Evolutionary conservation across 2,113 vertebrate species (phyloP).

Genomic region (Galemys pyrenaicus): DNA sequence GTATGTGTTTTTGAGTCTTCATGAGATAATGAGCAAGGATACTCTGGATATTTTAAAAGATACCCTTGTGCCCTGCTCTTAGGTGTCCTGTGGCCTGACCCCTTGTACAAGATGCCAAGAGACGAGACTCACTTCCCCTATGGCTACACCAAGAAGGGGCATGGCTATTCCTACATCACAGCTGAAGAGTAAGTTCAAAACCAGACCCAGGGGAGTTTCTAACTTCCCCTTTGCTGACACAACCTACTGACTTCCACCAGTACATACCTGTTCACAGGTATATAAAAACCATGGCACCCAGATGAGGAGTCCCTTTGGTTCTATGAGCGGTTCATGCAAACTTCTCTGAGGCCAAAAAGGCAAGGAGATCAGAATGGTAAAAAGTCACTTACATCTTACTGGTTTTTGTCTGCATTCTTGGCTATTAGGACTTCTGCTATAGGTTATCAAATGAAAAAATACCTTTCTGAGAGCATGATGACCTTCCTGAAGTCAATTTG

Average conservation of each 20-base stretch:
- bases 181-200: conserved; percentile 84
- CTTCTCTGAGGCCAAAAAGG: background rate
- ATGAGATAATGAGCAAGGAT: background rate
- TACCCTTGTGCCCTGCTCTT: background rate
- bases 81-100: conserved; percentile 65
- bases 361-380: background rate
- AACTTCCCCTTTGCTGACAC: background rate
- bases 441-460: background rate
- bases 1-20: background rate
- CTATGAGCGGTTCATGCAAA: background rate
- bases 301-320: background rate
- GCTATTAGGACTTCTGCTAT: background rate
- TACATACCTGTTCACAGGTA: rapidly evolving
- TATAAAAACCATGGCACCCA: background rate
- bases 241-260: background rate
- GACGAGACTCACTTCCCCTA: conserved; percentile 56
- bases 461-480: background rate
- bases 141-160: conserved; percentile 66
- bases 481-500: background rate
- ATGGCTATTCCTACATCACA: conserved; percentile 65
- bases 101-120: conserved; percentile 82
- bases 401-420: background rate
- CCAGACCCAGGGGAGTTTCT: background rate
- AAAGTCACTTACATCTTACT: background rate
- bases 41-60: background rate